Percentiles rank a stretch among this genome's conserved stretches.
Evolutionary conservation across 2,113 vertebrate species (phyloP).

Genomic region (Tretioscincus oriximinensis): DNA sequence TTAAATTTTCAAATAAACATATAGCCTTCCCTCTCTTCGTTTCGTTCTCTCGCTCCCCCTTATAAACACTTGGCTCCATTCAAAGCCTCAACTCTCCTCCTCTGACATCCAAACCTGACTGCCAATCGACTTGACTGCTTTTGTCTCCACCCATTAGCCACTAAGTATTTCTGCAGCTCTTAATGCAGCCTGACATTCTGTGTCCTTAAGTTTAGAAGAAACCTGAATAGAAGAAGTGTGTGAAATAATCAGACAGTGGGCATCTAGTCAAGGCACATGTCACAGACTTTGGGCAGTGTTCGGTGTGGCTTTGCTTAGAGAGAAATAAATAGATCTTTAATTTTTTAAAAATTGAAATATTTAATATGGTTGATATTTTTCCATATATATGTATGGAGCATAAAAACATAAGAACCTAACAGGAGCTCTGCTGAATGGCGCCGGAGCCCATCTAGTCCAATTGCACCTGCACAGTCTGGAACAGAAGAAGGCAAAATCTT

Average conservation of each 20-base stretch:
- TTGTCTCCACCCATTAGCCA: slow-evolving; percentile 46
- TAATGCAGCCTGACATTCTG: slow-evolving; percentile 56
- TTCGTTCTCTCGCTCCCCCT: background rate
- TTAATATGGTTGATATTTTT: slow-evolving; percentile 10
- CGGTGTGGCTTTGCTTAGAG: slow-evolving; percentile 45
- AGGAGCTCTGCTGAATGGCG: no score
- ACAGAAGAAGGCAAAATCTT: no score
- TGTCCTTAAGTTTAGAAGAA: slow-evolving; percentile 49
- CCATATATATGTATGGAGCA: no score
- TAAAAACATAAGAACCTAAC: no score
- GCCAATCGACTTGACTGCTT: slow-evolving; percentile 50
- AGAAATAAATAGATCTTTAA: slow-evolving; percentile 35
- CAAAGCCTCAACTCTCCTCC: background rate
- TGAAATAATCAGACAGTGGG: slow-evolving; percentile 59
- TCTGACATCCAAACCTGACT: slow-evolving; percentile 43
- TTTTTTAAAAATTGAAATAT: slow-evolving; percentile 19
- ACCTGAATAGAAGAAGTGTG: slow-evolving; percentile 54
- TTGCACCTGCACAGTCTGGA: no score
- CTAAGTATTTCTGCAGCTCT: slow-evolving; percentile 56
- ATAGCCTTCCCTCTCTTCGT: background rate
- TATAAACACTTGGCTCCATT: slow-evolving; percentile 1
- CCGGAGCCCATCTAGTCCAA: no score
- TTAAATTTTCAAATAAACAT: slow-evolving; percentile 1
- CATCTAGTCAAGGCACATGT: slow-evolving; percentile 46
- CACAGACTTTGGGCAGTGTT: slow-evolving; percentile 45